A percentile compares a stretch with the other conserved stretches of the same genome.
Evolutionary conservation across 2,888 invertebrate genomes (phyloP).

Genomic region (Tetrapedia diversipes): DNA sequence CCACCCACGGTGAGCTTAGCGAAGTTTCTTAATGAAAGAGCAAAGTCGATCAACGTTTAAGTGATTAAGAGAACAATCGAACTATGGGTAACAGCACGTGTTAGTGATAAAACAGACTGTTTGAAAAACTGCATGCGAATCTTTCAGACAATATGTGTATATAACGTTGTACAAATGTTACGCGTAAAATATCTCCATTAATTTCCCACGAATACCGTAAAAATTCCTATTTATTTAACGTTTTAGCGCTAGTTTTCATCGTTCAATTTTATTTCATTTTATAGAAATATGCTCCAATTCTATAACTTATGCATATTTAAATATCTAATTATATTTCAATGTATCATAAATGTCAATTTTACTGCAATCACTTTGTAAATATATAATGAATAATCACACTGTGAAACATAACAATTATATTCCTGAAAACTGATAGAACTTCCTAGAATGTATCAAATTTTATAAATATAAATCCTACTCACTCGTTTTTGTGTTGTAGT

Average conservation of each 20-base stretch:
- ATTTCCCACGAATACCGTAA: not conserved
- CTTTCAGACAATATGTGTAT: constrained; percentile 33
- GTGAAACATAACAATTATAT: constrained; percentile 7
- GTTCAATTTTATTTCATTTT: not conserved
- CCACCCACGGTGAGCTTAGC: constrained; percentile 87
- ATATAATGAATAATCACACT: constrained; percentile 16
- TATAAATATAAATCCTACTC: constrained; percentile 68
- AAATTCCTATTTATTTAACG: constrained; percentile 53
- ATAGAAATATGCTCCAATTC: no score
- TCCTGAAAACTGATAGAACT: constrained; percentile 33
- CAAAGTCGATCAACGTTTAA: constrained; percentile 40
- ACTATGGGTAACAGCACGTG: not conserved
- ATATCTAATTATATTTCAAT: not conserved
- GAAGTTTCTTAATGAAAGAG: constrained; percentile 85
- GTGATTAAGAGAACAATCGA: not conserved
- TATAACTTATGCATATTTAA: not conserved
- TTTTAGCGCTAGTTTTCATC: not conserved
- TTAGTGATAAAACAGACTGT: constrained; percentile 28
- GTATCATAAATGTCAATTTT: constrained; percentile 1
- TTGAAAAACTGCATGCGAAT: not conserved
- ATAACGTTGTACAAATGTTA: constrained; percentile 45
- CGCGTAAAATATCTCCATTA: constrained; percentile 9
- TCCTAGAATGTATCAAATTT: not conserved
- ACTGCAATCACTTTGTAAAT: constrained; percentile 29
- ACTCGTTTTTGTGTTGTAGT: constrained; percentile 78